A percentile compares a stretch with the other conserved stretches of the same genome.
These are phyloP conservation scores for Sylvietta virens DNA, from an alignment of 2,113 vertebrate genomes.

Conservation along the genomic window DNA sequence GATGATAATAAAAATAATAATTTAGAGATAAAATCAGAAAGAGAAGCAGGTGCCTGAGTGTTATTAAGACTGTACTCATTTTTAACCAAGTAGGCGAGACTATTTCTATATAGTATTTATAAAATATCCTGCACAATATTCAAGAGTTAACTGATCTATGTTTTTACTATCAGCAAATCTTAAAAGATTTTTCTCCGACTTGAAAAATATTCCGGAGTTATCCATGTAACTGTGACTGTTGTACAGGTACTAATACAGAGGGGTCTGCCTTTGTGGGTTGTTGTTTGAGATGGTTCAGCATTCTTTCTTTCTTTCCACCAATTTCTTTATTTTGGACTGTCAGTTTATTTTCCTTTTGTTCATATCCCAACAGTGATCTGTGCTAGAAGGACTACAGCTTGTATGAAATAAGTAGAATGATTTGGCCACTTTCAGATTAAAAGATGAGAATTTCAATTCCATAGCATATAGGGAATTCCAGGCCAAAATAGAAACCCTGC, in stretches of 20 bases:
- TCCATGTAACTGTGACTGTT: neutral
- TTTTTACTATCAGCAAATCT: neutral
- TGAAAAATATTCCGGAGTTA: neutral
- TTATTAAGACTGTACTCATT: neutral
- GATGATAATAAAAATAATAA: neutral
- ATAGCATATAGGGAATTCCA: neutral
- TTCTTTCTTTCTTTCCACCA: neutral
- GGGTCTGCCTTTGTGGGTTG: neutral
- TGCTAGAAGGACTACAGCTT: neutral
- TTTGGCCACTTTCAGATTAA: neutral
- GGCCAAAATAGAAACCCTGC: conserved; percentile 33
- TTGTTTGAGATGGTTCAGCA: neutral
- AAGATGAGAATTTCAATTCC: conserved; percentile 37
- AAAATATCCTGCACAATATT: neutral
- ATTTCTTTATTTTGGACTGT: neutral
- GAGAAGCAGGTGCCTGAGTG: neutral
- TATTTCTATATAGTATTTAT: neutral
- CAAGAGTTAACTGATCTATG: neutral
- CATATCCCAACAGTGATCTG: neutral
- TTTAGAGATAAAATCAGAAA: neutral
- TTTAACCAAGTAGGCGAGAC: neutral
- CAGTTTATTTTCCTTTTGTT: neutral
- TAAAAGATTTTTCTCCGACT: neutral
- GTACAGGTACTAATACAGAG: neutral
- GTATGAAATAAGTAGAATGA: neutral